Evolutionary conservation across 2,797 vertebrate species (phyloP).

Genomic region (Dipus sagitta): DNA sequence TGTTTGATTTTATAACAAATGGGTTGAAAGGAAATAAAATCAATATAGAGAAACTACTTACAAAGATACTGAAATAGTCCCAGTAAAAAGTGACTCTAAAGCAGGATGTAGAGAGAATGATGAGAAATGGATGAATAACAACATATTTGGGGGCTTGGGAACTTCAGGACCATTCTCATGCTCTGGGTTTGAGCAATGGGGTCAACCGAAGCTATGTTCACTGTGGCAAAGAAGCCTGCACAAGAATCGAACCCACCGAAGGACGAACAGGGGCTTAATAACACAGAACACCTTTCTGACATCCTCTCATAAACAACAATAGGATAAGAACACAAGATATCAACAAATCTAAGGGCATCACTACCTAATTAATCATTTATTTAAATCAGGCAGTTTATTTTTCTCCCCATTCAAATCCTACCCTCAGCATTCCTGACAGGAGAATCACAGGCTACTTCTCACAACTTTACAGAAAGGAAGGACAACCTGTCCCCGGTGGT

Average conservation of each 20-base stretch:
- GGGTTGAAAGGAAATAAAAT: constrained; percentile 2
- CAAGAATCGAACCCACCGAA: background rate
- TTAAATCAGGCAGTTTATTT: background rate
- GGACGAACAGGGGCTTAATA: background rate
- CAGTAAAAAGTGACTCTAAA: background rate
- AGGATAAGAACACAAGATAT: background rate
- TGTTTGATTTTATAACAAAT: background rate
- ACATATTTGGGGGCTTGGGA: background rate
- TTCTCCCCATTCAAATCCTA: background rate
- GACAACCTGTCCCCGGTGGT: background rate
- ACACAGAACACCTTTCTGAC: background rate
- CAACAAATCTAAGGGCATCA: background rate
- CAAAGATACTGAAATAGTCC: background rate
- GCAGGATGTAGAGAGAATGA: background rate
- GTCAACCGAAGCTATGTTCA: background rate
- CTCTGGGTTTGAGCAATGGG: background rate
- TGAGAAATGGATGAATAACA: background rate
- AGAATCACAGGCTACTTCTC: background rate
- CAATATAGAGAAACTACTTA: background rate
- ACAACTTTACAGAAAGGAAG: background rate
- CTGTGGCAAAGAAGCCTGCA: background rate
- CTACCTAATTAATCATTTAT: background rate
- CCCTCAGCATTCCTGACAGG: background rate
- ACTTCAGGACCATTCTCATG: background rate
- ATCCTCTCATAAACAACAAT: background rate